Evolutionary conservation across 2,888 invertebrate species (phyloP).

Genomic region (Terebella lapidaria): DNA sequence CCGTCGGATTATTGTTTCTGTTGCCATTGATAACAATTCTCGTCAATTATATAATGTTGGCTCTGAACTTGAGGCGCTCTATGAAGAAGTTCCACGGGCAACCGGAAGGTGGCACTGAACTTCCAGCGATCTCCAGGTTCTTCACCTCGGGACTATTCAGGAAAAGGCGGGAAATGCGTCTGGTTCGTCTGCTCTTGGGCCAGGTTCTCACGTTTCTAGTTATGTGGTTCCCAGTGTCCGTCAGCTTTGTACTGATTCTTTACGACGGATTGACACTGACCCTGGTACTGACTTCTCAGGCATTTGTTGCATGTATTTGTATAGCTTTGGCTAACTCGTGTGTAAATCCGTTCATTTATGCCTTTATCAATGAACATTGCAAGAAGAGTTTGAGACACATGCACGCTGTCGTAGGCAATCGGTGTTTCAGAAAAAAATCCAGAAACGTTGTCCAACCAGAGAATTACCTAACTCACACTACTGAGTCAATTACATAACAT

Average conservation of each 20-base stretch:
- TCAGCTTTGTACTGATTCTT: slow-evolving; percentile 29
- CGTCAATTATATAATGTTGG: slow-evolving; percentile 3
- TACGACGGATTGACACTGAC: slow-evolving; percentile 23
- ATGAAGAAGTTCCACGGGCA: neutral
- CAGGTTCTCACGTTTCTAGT: slow-evolving; percentile 31
- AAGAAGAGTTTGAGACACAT: no score
- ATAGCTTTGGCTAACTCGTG: slow-evolving; percentile 31
- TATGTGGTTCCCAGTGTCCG: slow-evolving; percentile 35
- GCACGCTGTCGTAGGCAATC: no score
- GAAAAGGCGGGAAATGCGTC: slow-evolving; percentile 23
- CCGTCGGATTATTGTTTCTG: neutral
- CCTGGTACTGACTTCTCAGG: slow-evolving; percentile 27
- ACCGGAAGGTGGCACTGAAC: no score
- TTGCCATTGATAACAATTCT: neutral
- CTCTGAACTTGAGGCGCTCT: neutral
- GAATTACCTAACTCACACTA: no score
- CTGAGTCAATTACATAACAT: no score
- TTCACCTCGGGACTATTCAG: no score
- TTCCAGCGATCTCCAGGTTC: no score
- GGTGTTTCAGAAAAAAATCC: no score
- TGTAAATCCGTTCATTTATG: slow-evolving; percentile 36
- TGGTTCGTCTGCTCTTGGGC: slow-evolving; percentile 31
- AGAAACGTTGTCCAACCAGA: no score
- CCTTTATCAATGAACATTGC: slow-evolving; percentile 25
- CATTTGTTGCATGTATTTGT: slow-evolving; percentile 26